A percentile compares a stretch with the other conserved stretches of the same genome.
Conservation (phyloP, 2,888 invertebrate genomes). For the Caenorhabditis macrosperma region DNA sequence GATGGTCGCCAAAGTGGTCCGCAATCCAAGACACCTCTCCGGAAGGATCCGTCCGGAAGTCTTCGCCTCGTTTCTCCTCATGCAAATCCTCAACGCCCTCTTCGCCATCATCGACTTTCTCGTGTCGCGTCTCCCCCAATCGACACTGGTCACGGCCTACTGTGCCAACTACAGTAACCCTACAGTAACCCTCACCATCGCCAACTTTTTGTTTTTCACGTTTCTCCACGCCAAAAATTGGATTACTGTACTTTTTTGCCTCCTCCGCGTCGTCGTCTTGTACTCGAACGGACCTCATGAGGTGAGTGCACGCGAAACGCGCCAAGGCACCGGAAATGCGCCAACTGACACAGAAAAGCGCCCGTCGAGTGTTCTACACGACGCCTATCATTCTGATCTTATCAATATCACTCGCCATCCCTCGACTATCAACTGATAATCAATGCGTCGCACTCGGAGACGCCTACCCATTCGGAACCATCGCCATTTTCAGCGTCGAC, state of each 20-base stretch:
- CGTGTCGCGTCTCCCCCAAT: background rate
- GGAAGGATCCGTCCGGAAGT: background rate
- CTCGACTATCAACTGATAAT: no score
- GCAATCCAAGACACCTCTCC: background rate
- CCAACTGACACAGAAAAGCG: no score
- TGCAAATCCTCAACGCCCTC: background rate
- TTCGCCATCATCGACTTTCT: background rate
- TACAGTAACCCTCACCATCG: background rate
- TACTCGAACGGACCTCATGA: background rate
- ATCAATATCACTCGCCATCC: no score
- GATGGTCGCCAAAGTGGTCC: background rate
- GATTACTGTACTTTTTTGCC: background rate
- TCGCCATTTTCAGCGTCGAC: no score
- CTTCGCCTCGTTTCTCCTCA: background rate
- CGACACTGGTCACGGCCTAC: background rate
- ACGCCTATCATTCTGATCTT: no score
- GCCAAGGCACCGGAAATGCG: no score
- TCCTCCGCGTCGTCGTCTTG: background rate
- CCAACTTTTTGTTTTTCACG: background rate
- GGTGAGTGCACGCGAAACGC: background rate
- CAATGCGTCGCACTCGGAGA: no score
- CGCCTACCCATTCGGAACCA: no score
- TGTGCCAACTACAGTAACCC: background rate
- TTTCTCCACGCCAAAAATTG: background rate
- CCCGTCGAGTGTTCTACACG: no score